phyloP scores from a whole-genome alignment of 1,140 invertebrate genomes.

The Agrilus planipennis region DNA sequence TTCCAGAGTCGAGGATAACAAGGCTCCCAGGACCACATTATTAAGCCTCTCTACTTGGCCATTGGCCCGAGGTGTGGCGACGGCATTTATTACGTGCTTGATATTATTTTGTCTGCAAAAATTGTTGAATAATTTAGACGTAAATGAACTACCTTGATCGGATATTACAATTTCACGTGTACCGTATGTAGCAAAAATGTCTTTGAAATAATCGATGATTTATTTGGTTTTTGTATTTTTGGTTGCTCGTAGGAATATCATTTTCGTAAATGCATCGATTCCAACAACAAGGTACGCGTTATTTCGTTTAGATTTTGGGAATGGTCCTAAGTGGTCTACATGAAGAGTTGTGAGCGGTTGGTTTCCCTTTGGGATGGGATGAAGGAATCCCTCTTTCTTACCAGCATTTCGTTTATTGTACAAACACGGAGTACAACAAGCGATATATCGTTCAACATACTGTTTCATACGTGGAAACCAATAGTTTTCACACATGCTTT shows the following conservation, averaged over 20 bases:
- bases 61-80: conserved; percentile 23
- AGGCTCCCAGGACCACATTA: conserved; percentile 9
- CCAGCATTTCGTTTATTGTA: conserved; percentile 16
- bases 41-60: conserved; percentile 28
- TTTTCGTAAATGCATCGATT: conserved; percentile 17
- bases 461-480: conserved; percentile 23
- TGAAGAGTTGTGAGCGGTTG: conserved; percentile 19
- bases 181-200: conserved; percentile 14
- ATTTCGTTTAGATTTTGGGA: conserved; percentile 6
- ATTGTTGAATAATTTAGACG: conserved; percentile 14
- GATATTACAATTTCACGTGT: conserved; percentile 18
- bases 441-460: conserved; percentile 14
- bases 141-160: conserved; percentile 20
- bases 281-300: conserved; percentile 15
- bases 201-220: conserved; percentile 5
- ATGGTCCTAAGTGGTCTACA: conserved; percentile 20
- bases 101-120: conserved; percentile 15
- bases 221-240: conserved; percentile 8
- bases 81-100: conserved; percentile 12
- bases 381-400: conserved; percentile 19
- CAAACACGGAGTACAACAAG: conserved; percentile 24
- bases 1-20: conserved; percentile 25
- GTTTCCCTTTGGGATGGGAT: conserved; percentile 18
- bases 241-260: conserved; percentile 10
- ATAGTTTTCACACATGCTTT: conserved; percentile 7